Base-by-base conservation (phyloP, 2,888 invertebrate genomes). In the Hypena proboscidalis region DNA sequence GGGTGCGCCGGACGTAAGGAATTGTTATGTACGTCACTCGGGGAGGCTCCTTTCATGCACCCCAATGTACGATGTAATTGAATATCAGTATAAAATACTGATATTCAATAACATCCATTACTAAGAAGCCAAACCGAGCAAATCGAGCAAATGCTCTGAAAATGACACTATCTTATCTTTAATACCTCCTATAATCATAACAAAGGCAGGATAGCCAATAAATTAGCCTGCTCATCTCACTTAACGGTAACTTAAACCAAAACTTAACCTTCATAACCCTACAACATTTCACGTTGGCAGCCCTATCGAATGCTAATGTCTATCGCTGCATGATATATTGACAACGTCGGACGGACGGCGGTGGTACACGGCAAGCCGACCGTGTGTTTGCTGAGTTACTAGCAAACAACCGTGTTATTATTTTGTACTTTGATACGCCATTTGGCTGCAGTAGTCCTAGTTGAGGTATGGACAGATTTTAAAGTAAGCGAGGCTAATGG, bases 241-340 rank as follows among this genome's bases (percentile, higher is more conserved):
- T 13, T 20, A 25, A 11, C 1, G 3, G 9, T 8, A 23, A 3
- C 8, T n/a, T 8, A 4, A 13, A 13, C 11, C 27, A 27, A 34
- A 21, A 32, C 19, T 7, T 40, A 40, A 41, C 40, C 40, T 34
- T 10, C 6, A 13, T 43, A 31, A 46, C 45, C 31, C 37, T 25
- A 14, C 14, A 23, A 9, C 29, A 48, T 33, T 44, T 61, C 45
- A 60, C 14, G 19, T 20, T 30, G 0, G 57, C 64, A 64, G 34
- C 64, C 64, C 65, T 64, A 50, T 10, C 17, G 36, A 29, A 84
- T 85, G 83, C 83, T 81, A 83, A 85, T 80, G 79, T 76, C 81
- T 70, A 72, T 70, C 67, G 66, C 56, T 64, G 68, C 80, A 85
- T 87, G 85, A 87, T 86, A 86, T 85, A 87, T 86, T 76, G 85